These are phyloP conservation scores for Heliconius sara DNA, from an alignment of 2,888 invertebrate genomes.

Conservation along the genomic window DNA sequence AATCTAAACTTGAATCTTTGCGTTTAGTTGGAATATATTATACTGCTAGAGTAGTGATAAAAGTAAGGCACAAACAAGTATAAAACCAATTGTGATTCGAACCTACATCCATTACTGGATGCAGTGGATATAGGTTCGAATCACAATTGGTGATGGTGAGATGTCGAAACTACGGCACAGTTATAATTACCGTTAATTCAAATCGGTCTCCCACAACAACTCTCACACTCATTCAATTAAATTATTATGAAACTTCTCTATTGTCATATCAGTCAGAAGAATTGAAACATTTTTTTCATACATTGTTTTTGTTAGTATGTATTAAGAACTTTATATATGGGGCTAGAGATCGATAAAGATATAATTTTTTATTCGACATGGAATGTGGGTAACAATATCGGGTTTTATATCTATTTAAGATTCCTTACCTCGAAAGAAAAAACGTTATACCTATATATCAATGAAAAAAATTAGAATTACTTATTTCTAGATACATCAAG, in stretches of 20 bases:
- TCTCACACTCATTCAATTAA: slow-evolving; percentile 8
- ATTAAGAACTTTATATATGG: background rate
- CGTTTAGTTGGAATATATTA: no score
- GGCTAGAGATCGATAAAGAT: background rate
- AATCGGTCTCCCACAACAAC: background rate
- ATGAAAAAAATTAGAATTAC: no score
- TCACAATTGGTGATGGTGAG: background rate
- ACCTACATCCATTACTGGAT: no score
- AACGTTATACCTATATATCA: no score
- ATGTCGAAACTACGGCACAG: background rate
- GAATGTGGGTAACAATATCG: background rate
- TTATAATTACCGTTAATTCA: background rate
- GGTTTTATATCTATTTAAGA: background rate
- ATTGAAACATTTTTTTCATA: background rate
- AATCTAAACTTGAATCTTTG: no score
- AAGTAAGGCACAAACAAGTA: no score
- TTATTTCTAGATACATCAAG: no score
- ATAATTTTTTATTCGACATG: background rate
- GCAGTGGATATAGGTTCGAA: no score
- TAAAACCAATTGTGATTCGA: no score
- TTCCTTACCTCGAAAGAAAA: background rate
- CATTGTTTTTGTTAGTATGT: background rate
- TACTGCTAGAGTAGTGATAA: no score
- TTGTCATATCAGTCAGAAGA: background rate
- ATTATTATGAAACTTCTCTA: background rate